Evolutionary conservation across 2,113 vertebrate genomes (phyloP).

Genomic region (Promerops cafer): DNA sequence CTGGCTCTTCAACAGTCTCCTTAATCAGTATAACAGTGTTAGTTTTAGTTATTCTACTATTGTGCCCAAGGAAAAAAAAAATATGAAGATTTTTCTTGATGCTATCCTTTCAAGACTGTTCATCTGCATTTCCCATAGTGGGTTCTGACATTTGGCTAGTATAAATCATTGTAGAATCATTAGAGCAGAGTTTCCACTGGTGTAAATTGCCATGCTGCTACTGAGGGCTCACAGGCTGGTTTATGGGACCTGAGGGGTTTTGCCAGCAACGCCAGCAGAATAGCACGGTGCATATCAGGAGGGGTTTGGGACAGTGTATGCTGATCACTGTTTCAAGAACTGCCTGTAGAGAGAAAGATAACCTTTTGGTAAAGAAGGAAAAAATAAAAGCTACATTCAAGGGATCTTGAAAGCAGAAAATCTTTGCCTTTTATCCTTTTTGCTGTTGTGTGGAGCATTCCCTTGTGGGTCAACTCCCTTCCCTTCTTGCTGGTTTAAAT

Average conservation of each 20-base stretch:
- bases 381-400: neutral
- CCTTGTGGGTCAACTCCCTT: neutral
- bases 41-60: neutral
- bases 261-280: neutral
- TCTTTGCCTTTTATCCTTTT: neutral
- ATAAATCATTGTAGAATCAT: neutral
- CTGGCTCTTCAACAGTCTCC: neutral
- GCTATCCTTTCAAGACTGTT: neutral
- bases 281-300: neutral
- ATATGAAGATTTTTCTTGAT: neutral
- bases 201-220: neutral
- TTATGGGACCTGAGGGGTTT: neutral
- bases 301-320: neutral
- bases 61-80: neutral
- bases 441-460: neutral
- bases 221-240: neutral
- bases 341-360: neutral
- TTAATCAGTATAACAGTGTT: neutral
- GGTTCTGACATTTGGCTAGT: neutral
- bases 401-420: neutral
- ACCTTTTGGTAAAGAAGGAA: neutral
- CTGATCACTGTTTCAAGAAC: neutral
- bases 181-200: neutral
- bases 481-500: neutral
- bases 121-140: neutral